These are phyloP conservation scores for Cinara cedri DNA, from an alignment of 2,888 invertebrate species.

Conservation along the genomic window DNA sequence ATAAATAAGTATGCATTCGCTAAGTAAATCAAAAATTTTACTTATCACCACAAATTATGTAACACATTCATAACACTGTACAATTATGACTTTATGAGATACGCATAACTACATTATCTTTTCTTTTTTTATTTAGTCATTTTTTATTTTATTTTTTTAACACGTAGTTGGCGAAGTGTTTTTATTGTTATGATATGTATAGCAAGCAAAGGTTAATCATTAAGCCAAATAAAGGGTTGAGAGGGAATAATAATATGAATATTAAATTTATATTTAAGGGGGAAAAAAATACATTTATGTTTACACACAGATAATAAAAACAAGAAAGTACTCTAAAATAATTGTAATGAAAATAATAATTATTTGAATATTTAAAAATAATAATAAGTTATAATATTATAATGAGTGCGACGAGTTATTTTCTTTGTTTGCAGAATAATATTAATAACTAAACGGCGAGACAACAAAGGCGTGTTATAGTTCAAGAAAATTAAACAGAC, in stretches of 20 bases:
- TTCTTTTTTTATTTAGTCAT: too few relatives aligned
- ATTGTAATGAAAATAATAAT: conserved; percentile 23
- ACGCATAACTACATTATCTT: too few relatives aligned
- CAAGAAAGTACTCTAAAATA: conserved; percentile 6
- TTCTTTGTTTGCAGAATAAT: conserved; percentile 1
- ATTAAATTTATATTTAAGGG: too few relatives aligned
- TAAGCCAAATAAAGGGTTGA: conserved; percentile 19
- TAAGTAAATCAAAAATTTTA: too few relatives aligned
- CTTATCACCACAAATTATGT: too few relatives aligned
- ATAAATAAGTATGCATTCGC: too few relatives aligned
- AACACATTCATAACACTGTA: too few relatives aligned
- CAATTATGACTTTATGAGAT: too few relatives aligned
- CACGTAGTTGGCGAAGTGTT: too few relatives aligned
- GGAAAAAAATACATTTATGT: conserved; percentile 8
- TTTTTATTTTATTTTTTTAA: too few relatives aligned
- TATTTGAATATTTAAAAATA: conserved; percentile 43
- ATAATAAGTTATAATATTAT: too few relatives aligned
- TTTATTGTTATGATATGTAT: too few relatives aligned
- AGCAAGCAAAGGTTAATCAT: conserved; percentile 25
- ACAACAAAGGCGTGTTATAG: conserved; percentile 17
- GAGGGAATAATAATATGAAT: conserved; percentile 2
- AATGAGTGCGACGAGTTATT: conserved; percentile 5
- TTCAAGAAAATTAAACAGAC: conserved; percentile 34
- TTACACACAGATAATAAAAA: conserved; percentile 14
- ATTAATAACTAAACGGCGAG: neutral